Evolutionary conservation across 2,888 invertebrate species (phyloP).

Genomic region (Himalopsyche tibetana): DNA sequence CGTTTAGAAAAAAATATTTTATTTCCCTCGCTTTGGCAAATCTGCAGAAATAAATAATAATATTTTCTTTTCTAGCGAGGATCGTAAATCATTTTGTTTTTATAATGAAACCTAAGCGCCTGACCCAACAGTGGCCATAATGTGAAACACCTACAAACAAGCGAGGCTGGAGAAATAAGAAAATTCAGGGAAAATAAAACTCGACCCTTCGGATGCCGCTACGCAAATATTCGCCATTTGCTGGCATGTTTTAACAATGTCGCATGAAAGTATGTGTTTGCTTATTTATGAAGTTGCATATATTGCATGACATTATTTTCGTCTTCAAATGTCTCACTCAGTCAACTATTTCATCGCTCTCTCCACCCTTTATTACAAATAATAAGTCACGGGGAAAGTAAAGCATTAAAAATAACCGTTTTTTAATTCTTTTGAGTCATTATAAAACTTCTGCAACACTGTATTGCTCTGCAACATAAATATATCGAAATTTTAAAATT

Average conservation of each 20-base stretch:
- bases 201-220: background rate
- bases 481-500: no score
- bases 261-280: background rate
- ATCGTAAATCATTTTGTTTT: constrained; percentile 40
- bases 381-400: no score
- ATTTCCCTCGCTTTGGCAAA: background rate
- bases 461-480: no score
- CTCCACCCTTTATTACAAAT: no score
- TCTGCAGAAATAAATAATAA: background rate
- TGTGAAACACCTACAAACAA: background rate
- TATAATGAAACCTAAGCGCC: constrained; percentile 16
- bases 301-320: no score
- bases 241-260: background rate
- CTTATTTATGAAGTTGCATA: no score
- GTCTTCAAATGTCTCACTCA: no score
- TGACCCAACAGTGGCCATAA: constrained; percentile 9
- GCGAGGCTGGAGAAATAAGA: background rate
- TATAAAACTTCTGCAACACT: no score
- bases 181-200: background rate
- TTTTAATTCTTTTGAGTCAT: no score
- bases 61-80: background rate
- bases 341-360: no score
- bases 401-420: no score
- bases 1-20: background rate
- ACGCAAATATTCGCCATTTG: background rate